Evolutionary conservation across 2,113 vertebrate species (phyloP), one percentile per base, ranked within the genome.

Genomic region (Ancistrus triradiatus): DNA sequence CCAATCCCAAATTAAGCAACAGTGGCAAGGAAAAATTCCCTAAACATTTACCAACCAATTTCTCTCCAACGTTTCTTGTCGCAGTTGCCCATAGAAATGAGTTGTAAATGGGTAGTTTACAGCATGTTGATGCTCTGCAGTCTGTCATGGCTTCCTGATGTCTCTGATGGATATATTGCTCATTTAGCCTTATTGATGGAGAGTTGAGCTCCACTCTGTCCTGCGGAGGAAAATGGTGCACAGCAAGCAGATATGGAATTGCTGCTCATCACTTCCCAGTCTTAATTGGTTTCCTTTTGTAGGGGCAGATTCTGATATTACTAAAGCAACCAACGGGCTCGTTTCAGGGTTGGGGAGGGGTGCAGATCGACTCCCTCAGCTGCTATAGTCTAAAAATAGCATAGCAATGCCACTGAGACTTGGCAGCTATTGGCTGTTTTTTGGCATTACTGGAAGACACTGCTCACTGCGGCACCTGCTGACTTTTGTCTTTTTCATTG

Each of bases 381-480:
- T 65, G 67, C 44, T 59, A 24, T 61, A 58, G 27, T 7, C 56
- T 78, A 78, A 73, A 81, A 80, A 81, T 80, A 80, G 78, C 68
- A 19, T 10, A 42, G 56, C 52, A 4, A 44, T 24, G 63, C 74
- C 72, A 56, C 44, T 63, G 74, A 69, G 77, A 77, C 63, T 58
- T 59, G 63, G 35, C 46, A 58, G 65, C 65, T 48, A n/a, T n/a
- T n/a, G n/a, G n/a, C 56, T 48, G 75, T 63, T 63, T 77, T 74
- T 66, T 80, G 73, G 55, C 67, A 76, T 80, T 63, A 49, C 46
- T 14, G 51, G 33, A 62, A 56, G 66, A 68, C 38, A 52, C 53
- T 43, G 48, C 21, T 17, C 63, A 49, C 64, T 67, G 64, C 55
- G 70, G 38, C 64, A 53, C 69, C 63, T 74, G 9, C 66, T 71